These are phyloP conservation scores for Iguana delicatissima DNA, from an alignment of 2,797 vertebrate genomes.

Conservation along the genomic window DNA sequence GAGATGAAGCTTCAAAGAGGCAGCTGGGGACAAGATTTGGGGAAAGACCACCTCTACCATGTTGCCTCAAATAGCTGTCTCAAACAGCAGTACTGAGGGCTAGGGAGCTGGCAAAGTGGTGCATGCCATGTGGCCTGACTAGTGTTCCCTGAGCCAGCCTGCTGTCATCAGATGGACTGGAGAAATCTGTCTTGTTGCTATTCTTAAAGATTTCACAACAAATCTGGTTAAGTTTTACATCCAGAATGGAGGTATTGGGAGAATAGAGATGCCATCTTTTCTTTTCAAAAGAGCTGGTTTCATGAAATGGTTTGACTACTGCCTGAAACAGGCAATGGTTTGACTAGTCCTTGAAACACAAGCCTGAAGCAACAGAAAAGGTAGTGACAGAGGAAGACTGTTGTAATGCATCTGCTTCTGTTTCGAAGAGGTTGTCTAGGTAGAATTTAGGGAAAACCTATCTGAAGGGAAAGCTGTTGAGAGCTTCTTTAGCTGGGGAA, in stretches of 20 bases:
- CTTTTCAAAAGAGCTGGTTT: not conserved
- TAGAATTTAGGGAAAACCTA: not conserved
- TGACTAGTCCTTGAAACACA: not conserved
- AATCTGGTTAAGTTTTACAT: not conserved
- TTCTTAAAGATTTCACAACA: not conserved
- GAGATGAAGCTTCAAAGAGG: not conserved
- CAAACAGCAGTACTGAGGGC: not conserved
- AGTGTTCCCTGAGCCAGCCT: not conserved
- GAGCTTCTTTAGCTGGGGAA: not conserved
- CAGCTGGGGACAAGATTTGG: not conserved
- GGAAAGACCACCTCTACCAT: not conserved
- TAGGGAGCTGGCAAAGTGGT: not conserved
- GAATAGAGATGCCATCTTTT: not conserved
- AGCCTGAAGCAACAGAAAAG: not conserved
- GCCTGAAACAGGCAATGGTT: not conserved
- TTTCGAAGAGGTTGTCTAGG: not conserved
- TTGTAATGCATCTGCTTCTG: not conserved
- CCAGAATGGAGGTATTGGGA: not conserved
- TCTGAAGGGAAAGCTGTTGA: not conserved
- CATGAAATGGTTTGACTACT: not conserved
- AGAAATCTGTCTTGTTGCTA: not conserved
- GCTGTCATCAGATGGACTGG: not conserved
- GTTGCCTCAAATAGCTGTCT: not conserved
- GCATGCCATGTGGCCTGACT: not conserved
- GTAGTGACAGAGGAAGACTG: not conserved